These are phyloP conservation scores for Myathropa florea DNA, from an alignment of 2,888 invertebrate genomes.

Conservation along the genomic window DNA sequence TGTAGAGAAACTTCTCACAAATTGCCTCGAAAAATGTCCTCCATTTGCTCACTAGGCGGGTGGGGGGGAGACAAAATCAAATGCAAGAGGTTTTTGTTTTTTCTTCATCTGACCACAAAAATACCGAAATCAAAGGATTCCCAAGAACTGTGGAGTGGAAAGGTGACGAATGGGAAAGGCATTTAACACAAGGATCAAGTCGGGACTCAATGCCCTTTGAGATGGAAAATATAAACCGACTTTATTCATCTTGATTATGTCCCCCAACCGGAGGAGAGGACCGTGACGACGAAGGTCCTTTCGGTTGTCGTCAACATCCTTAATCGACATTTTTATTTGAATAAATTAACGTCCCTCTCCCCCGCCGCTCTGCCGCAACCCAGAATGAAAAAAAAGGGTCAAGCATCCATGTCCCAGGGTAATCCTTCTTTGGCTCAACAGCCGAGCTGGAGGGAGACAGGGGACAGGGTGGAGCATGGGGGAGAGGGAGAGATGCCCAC, in stretches of 20 bases:
- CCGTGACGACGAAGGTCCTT: not conserved
- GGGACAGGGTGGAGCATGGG: too few species aligned
- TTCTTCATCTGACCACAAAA: not conserved
- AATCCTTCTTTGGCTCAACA: not conserved
- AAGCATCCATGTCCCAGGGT: not conserved
- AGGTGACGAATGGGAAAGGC: conserved; percentile 24
- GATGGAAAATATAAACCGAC: not conserved
- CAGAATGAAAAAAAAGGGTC: not conserved
- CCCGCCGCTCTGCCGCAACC: not conserved
- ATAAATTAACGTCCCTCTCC: conserved; percentile 20
- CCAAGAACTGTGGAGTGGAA: not conserved
- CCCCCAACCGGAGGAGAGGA: not conserved
- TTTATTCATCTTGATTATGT: conserved; percentile 12
- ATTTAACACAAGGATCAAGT: conserved; percentile 11
- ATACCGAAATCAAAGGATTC: not conserved
- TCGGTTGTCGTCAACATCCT: not conserved
- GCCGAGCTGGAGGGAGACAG: not conserved
- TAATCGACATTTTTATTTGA: conserved; percentile 36
- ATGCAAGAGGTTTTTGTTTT: not conserved
- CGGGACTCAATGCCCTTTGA: not conserved
- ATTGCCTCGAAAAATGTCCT: not conserved
- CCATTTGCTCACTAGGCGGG: not conserved
- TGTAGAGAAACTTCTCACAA: not conserved
- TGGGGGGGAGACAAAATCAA: not conserved
- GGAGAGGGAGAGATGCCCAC: not conserved